Percentiles rank a stretch among this genome's conserved stretches.
These are phyloP conservation scores for Troides helena DNA, from an alignment of 2,888 invertebrate genomes.

Conservation along the genomic window DNA sequence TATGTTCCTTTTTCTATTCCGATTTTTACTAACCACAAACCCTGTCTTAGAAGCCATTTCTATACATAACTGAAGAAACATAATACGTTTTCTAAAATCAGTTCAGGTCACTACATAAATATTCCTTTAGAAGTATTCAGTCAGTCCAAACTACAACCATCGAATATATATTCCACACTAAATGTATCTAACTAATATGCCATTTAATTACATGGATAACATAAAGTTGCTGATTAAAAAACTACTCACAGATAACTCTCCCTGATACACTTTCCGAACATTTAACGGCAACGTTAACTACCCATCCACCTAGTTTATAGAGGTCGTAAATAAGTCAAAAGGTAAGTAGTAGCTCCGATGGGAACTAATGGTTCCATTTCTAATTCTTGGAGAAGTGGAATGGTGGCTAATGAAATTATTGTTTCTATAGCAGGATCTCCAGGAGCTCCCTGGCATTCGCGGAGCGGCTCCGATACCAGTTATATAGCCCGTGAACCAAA, in stretches of 20 bases:
- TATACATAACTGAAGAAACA: too few relatives aligned
- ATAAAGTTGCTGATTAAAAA: constrained; percentile 20
- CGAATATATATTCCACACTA: too few relatives aligned
- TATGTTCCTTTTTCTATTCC: too few relatives aligned
- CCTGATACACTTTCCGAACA: constrained; percentile 22
- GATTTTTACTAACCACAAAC: too few relatives aligned
- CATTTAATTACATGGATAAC: constrained; percentile 14
- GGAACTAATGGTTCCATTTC: constrained; percentile 26
- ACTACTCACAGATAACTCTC: constrained; percentile 23
- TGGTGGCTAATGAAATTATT: constrained; percentile 25
- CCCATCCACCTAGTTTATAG: constrained; percentile 26
- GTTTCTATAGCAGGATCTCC: constrained; percentile 11
- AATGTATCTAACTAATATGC: neutral
- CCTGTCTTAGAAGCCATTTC: too few relatives aligned
- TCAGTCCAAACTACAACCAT: too few relatives aligned
- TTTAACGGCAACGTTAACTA: constrained; percentile 20
- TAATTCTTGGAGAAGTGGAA: constrained; percentile 23
- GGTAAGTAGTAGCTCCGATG: constrained; percentile 24
- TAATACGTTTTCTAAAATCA: too few relatives aligned
- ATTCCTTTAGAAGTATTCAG: too few relatives aligned
- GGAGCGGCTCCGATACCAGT: neutral
- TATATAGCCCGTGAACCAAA: neutral
- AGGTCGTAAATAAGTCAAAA: constrained; percentile 29
- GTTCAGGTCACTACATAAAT: too few relatives aligned
- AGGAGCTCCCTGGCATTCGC: neutral